phyloP scores from a whole-genome alignment of 2,797 vertebrate genomes.

The Falco columbarius region DNA sequence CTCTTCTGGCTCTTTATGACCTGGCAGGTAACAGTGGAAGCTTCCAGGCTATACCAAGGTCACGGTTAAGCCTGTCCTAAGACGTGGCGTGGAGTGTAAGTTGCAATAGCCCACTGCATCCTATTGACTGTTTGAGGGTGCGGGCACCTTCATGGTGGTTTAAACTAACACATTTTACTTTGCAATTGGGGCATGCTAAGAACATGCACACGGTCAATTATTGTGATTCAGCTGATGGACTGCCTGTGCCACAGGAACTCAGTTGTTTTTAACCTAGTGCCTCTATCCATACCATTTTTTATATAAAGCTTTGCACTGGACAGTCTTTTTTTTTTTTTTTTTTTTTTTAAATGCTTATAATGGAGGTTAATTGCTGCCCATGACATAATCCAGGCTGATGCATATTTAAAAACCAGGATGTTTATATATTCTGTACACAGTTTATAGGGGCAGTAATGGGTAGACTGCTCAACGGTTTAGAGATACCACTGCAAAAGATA shows the following conservation, averaged over 20 bases:
- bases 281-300: background rate
- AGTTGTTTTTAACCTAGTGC: background rate
- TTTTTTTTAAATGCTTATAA: background rate
- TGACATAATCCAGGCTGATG: background rate
- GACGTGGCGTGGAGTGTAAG: background rate
- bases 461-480: background rate
- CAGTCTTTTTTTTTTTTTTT: no score
- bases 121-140: background rate
- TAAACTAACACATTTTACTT: background rate
- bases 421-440: background rate
- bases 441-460: background rate
- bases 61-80: background rate
- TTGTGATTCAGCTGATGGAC: background rate
- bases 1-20: background rate
- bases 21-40: background rate
- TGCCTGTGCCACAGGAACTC: background rate
- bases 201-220: background rate
- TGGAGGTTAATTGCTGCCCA: background rate
- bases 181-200: background rate
- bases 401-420: background rate
- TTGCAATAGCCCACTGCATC: background rate
- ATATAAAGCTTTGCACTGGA: background rate
- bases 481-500: background rate
- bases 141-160: background rate
- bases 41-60: background rate